Base-by-base conservation (phyloP, 2,888 invertebrate species). In the Alcis repandata region DNA sequence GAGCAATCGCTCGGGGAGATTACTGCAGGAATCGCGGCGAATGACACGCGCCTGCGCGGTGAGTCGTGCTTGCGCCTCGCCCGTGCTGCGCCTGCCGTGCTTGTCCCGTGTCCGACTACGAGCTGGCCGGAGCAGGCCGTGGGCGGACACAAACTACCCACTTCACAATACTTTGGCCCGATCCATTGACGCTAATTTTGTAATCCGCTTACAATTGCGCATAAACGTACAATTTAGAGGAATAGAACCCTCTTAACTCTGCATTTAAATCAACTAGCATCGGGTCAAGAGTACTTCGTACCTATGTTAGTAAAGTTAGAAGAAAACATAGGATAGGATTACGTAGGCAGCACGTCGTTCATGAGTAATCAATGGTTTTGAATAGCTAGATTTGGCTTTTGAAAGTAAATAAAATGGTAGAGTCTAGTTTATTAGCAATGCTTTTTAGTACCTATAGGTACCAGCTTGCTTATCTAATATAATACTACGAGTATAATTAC, bases 1-100 rank as follows among this genome's bases (percentile, higher is more conserved):
- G 91, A 91, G 89, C 89, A 86, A 91, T 91, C 88, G 86, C 86
- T 86, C 80, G 84, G 66, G 78, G 87, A 89, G 88, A 89, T 88
- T 89, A 87, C 82, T 83, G 88, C 86, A 76, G 81, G 84, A 79
- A 82, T 85, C 82, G 86, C 88, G 79, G 79, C 84, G 84, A 83
- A 84, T 85, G 91, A 90, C 90, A 88, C 88, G 88, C 86, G 88
- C 84, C 74, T 65, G 64, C 71, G 65, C 67, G 67, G n/a, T 59
- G 45, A 57, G 41, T 40, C 48, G 19, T n/a, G 58, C 67, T 68
- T 59, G 53, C 61, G 53, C 61, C 53, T 51, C 36, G 51, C 20
- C 49, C 27, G n/a, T 0, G 49, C 19, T 69, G 68, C 77, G 67
- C 69, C 68, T 59, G 69, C 66, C 57, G 36, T 56, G 40, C 36